These are phyloP conservation scores for Vipera ursinii DNA, from an alignment of 2,797 vertebrate species.

Conservation along the genomic window DNA sequence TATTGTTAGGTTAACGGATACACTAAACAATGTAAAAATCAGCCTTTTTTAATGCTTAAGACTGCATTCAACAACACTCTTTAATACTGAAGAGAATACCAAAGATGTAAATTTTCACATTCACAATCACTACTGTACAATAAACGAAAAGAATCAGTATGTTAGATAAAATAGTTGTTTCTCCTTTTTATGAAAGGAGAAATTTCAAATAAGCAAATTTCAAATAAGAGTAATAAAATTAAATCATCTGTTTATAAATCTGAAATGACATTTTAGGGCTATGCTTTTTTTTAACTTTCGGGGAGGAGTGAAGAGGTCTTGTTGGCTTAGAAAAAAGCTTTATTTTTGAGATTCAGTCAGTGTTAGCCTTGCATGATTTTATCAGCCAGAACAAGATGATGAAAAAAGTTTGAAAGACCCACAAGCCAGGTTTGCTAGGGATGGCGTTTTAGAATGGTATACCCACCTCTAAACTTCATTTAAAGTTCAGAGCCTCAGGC, in stretches of 20 bases:
- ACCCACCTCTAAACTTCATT: neutral
- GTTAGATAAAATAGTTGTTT: constrained; percentile 38
- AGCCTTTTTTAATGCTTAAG: neutral
- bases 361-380: neutral
- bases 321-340: neutral
- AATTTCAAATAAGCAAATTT: constrained; percentile 27
- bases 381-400: neutral
- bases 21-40: neutral
- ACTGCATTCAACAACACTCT: neutral
- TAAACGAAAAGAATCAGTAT: neutral
- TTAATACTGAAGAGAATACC: neutral
- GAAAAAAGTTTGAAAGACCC: neutral
- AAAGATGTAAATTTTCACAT: neutral
- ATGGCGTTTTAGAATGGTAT: neutral
- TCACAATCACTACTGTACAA: constrained; percentile 51
- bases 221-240: constrained; percentile 41
- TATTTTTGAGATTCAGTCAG: neutral
- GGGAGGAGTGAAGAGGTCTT: neutral
- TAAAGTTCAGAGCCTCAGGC: neutral
- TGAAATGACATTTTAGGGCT: neutral
- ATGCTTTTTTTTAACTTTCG: neutral
- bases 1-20: neutral
- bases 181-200: constrained; percentile 42
- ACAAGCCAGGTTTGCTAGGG: neutral
- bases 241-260: constrained; percentile 24